These are phyloP conservation scores for Bombycilla garrulus DNA, from an alignment of 2,113 vertebrate species.

Conservation along the genomic window DNA sequence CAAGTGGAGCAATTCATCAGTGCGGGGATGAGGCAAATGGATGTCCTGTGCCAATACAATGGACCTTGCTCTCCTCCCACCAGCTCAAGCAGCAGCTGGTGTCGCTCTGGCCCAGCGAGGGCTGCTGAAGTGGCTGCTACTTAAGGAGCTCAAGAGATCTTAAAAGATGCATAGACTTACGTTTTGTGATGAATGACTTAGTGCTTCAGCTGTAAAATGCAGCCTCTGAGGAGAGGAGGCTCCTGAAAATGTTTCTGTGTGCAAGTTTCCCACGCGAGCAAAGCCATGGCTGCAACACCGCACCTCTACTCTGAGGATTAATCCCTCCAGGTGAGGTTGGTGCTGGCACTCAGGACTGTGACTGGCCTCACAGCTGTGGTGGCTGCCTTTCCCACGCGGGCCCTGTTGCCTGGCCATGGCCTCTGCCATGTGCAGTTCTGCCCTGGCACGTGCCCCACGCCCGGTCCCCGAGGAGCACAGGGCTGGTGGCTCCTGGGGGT, in stretches of 20 bases:
- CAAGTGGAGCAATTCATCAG: background rate
- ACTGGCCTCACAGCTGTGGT: fast-evolving
- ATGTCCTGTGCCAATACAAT: background rate
- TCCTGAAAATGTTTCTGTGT: background rate
- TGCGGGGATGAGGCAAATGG: background rate
- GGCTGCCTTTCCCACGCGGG: background rate
- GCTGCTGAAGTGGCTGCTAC: background rate
- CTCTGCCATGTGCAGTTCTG: background rate
- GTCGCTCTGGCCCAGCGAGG: fast-evolving
- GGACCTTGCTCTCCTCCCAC: background rate
- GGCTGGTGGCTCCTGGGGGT: background rate
- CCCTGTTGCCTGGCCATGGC: background rate
- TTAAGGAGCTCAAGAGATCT: background rate
- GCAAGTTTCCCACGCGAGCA: fast-evolving
- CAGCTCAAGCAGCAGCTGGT: background rate
- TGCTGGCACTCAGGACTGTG: fast-evolving
- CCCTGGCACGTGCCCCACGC: background rate
- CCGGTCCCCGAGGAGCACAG: fast-evolving
- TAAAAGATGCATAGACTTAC: background rate
- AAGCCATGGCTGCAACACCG: background rate
- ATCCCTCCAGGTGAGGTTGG: background rate
- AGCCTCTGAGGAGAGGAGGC: background rate
- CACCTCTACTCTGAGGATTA: background rate
- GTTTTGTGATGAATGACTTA: background rate
- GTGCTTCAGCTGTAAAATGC: background rate